Evolutionary conservation across 2,888 invertebrate genomes (phyloP), one percentile per base, ranked within the genome.

Genomic region (Hypselothyrea guttata): DNA sequence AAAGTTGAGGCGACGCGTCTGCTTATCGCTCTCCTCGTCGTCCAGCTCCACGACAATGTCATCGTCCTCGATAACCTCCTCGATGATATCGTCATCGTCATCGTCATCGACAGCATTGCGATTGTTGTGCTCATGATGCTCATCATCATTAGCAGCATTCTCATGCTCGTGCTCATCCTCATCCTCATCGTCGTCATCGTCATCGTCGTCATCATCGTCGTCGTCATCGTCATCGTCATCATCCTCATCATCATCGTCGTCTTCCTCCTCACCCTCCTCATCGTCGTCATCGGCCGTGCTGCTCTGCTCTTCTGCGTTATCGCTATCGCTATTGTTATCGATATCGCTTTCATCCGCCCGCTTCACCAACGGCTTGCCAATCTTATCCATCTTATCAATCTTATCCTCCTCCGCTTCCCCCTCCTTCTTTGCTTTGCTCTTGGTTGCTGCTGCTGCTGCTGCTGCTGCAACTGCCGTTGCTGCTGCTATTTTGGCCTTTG

Each of bases 51-150:
- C 84, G 4, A 69, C 78, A 4, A 62, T 66, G 16, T 53, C 69
- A 28, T 71, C 74, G 0, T 63, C 71, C 3, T 71, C 71, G 22
- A 66, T 71, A 2, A 70, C 77, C 28, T 78, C 81, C 9, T 81
- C 73, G 42, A 68, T 60, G 7, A 70, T 44, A 54, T 61, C 71
- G 9, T 69, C 73, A 8, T 44, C 57, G 7, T 73, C 77, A 34
- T 63, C 47, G 16, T 74, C 58, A 37, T 71, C 68, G 4, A 3
- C n/a, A 8, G 27, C 13, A 28, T 38, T 35, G 15, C 55, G 28
- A 46, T 38, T 1, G 12, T 31, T 34, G 7, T 63, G 42, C 33
- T 66, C 49, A n/a, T 47, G 41, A 44, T 67, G 44, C 15, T 59
- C 34, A n/a, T n/a, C n/a, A n/a, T 15, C 53, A 16, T 40, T 38